Base-by-base conservation (phyloP, 2,797 vertebrate species). In the Hippopotamyrus pictus region DNA sequence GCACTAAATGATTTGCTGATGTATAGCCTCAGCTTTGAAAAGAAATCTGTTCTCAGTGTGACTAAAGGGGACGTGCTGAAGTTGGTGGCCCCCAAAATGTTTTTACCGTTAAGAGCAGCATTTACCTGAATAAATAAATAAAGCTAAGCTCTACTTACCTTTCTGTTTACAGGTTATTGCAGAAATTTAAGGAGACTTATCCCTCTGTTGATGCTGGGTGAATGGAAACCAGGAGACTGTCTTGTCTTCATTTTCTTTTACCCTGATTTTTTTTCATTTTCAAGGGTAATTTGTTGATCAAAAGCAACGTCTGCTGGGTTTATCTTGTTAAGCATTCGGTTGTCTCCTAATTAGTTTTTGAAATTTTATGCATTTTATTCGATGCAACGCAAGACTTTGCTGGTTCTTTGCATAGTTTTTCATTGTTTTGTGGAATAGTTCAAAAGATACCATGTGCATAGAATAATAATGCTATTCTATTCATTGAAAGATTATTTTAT, bases 31-130 rank as follows among this genome's bases (percentile, higher is more conserved):
- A 90, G 93, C 96, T 96, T 95, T 95, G 94, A 95, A 95, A 95
- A 96, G 96, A 95, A 97, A 97, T 97, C 96, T 96, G 95, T 95
- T 95, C 96, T 96, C 95, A 94, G 94, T 94, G 94, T 95, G 95
- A 94, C 94, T 95, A 96, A 94, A 95, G 93, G 95, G 94, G 94
- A 94, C 95, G 95, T 92, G 94, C 93, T 94, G 94, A 95, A 95
- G 93, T 92, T 94, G 93, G 93, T 94, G 94, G 95, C 93, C 95
- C 96, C 65, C 82, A 95, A 95, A 96, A 54, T 65, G 57, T 25
- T 96, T 96, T 82, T 90, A 88, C 95, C 96, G 95, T 96, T 94
- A 93, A 92, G 95, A 95, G 94, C 93, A 95, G 94, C 94, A 91
- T 95, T 96, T 94, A 94, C 95, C 94, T 86, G 41, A 86, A 37